Percentiles rank a stretch among this genome's conserved stretches.
phyloP scores from a whole-genome alignment of 2,888 invertebrate genomes.

The Luperina nickerlii region DNA sequence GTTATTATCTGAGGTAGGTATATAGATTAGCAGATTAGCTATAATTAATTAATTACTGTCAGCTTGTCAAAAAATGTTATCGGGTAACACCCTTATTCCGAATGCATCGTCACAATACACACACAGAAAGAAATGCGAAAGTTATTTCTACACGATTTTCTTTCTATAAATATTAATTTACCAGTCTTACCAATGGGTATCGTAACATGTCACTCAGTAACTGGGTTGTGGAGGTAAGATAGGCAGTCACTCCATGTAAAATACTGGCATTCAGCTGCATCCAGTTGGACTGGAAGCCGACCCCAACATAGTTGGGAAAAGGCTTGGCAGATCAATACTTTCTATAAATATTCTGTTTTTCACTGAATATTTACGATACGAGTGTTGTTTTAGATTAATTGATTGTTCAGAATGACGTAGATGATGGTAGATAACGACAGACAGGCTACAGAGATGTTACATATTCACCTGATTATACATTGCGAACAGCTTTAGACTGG shows the following conservation, averaged over 20 bases:
- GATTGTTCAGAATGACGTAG: conserved; percentile 1
- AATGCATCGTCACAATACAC: background rate
- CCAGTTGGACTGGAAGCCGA: background rate
- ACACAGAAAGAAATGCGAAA: background rate
- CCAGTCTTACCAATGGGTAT: background rate
- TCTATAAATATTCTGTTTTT: background rate
- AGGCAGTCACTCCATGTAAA: background rate
- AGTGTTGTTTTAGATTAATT: conserved; percentile 7
- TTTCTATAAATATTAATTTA: conserved; percentile 11
- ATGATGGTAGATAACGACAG: conserved; percentile 5
- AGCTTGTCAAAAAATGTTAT: background rate
- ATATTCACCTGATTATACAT: background rate
- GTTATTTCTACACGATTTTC: background rate
- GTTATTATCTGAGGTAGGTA: background rate
- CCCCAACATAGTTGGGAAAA: background rate
- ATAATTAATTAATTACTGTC: conserved; percentile 21
- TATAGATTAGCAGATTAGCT: too few species aligned
- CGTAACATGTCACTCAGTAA: background rate
- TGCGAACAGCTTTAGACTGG: background rate
- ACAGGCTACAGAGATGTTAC: background rate
- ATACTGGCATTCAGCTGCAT: background rate
- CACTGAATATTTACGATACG: background rate
- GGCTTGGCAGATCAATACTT: background rate
- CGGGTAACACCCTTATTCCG: background rate
- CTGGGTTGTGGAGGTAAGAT: background rate